Evolutionary conservation across 2,113 vertebrate species (phyloP).

Genomic region (Nasalis larvatus): DNA sequence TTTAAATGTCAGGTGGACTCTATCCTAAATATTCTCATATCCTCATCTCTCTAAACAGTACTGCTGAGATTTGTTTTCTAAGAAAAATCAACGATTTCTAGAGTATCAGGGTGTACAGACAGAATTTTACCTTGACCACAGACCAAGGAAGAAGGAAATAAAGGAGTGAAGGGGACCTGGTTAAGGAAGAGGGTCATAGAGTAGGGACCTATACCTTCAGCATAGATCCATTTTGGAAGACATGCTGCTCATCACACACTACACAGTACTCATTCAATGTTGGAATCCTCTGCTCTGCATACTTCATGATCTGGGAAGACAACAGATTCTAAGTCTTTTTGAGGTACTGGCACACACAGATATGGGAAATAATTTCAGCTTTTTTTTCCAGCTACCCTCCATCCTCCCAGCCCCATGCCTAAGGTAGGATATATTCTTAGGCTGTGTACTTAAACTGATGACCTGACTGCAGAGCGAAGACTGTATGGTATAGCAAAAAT

Average conservation of each 20-base stretch:
- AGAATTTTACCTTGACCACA: neutral
- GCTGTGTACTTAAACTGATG: neutral
- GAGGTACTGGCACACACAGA: neutral
- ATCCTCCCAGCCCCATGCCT: neutral
- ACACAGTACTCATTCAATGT: constrained; percentile 99
- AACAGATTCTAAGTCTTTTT: neutral
- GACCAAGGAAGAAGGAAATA: neutral
- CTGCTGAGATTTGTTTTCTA: neutral
- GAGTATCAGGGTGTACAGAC: neutral
- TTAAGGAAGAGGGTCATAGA: neutral
- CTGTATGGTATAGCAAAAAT: neutral
- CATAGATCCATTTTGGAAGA: constrained; percentile 99
- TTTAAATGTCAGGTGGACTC: constrained; percentile 16
- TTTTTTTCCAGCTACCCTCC: neutral
- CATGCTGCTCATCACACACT: constrained; percentile 98
- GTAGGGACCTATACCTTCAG: constrained; percentile 89
- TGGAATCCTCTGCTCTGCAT: constrained; percentile 97
- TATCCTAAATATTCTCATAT: neutral
- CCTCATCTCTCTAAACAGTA: neutral
- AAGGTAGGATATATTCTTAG: neutral
- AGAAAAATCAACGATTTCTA: constrained; percentile 42
- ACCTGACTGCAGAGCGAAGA: neutral
- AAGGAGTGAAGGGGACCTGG: neutral
- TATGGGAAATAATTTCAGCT: neutral
- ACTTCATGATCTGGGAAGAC: constrained; percentile 95